Conservation (phyloP, 2,888 invertebrate genomes). For the Anoncus sp. region DNA sequence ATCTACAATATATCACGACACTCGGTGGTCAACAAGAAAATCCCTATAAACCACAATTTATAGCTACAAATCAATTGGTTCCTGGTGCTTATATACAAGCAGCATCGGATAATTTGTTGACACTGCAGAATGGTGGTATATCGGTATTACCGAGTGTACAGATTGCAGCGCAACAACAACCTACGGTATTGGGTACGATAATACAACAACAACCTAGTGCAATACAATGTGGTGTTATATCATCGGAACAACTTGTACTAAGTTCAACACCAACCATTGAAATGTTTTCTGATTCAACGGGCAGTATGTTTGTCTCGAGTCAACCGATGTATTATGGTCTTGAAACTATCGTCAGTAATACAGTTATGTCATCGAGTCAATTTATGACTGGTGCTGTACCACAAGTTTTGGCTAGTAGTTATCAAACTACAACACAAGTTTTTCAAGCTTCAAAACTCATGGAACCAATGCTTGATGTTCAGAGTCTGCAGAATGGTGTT, state of each 20-base stretch:
- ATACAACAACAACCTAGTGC: constrained; percentile 85
- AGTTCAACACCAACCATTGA: constrained; percentile 87
- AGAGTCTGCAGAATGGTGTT: constrained; percentile 83
- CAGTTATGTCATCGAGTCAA: constrained; percentile 95
- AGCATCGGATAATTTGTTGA: constrained; percentile 78
- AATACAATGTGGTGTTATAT: constrained; percentile 84
- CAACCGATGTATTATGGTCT: constrained; percentile 93
- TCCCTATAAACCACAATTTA: constrained; percentile 79
- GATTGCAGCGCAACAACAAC: constrained; percentile 79
- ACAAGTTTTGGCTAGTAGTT: constrained; percentile 92
- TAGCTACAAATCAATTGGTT: constrained; percentile 78
- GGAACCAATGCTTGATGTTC: constrained; percentile 91
- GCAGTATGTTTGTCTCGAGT: constrained; percentile 84
- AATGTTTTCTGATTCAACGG: constrained; percentile 86
- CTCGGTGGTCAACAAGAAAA: constrained; percentile 85
- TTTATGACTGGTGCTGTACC: constrained; percentile 93
- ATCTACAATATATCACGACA: constrained; percentile 91
- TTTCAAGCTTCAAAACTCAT: constrained; percentile 92
- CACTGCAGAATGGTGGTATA: constrained; percentile 80
- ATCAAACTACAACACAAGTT: constrained; percentile 93
- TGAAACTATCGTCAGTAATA: constrained; percentile 94
- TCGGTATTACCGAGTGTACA: constrained; percentile 80
- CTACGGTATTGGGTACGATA: constrained; percentile 80
- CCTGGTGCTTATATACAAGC: constrained; percentile 81
- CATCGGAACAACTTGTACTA: constrained; percentile 86